A percentile compares a stretch with the other conserved stretches of the same genome.
Conservation (phyloP, 2,113 vertebrate genomes). For the Xiphias gladius region DNA sequence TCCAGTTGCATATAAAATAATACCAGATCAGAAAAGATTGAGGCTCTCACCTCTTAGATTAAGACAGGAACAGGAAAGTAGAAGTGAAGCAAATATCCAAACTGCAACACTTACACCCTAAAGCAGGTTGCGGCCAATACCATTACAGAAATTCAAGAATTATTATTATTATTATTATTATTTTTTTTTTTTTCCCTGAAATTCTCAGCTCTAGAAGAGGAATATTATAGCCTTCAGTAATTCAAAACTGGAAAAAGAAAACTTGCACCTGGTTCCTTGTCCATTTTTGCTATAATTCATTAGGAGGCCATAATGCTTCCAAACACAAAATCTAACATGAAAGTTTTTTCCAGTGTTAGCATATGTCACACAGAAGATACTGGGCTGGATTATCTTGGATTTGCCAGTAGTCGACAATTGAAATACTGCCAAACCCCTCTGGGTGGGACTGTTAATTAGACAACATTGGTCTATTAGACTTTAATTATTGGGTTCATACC, state of each 20-base stretch:
- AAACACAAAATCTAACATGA: background rate
- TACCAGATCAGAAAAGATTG: background rate
- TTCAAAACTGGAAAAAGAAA: background rate
- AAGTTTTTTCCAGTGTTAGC: background rate
- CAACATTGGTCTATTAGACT: background rate
- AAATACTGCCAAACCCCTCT: background rate
- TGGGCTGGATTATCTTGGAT: background rate
- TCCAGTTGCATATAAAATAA: background rate
- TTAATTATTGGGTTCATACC: background rate
- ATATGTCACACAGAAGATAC: background rate
- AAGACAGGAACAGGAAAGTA: background rate
- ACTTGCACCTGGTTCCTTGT: background rate
- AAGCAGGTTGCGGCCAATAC: background rate
- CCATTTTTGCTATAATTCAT: background rate
- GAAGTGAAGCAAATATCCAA: background rate
- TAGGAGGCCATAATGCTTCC: background rate
- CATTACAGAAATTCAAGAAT: background rate
- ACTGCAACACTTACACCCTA: background rate
- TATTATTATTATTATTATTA: too few relatives aligned
- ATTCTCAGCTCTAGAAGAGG: too few relatives aligned
- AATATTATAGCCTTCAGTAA: background rate
- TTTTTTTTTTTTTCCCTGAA: too few relatives aligned
- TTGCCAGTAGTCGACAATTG: background rate
- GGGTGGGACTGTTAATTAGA: background rate
- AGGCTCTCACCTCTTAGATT: background rate